Evolutionary conservation across 1,140 invertebrate genomes (phyloP), one percentile per base, ranked within the genome.

Genomic region (Lepidurus apus): DNA sequence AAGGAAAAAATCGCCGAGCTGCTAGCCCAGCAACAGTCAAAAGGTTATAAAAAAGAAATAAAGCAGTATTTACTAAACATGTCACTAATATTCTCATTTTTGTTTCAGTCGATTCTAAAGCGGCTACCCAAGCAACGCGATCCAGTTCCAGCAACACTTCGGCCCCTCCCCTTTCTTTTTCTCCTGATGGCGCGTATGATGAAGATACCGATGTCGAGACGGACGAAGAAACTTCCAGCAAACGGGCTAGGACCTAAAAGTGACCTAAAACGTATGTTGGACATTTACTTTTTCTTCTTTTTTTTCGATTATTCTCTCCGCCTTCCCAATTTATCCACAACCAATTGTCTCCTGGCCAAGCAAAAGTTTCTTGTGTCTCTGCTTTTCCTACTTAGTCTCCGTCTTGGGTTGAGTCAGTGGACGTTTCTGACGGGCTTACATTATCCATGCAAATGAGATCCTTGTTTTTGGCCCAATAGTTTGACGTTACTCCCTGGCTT

Each of bases 361-460:
- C 34, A 34, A 34, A 34, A 34, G 34, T 34, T 34, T 34, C 34
- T 34, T 34, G 34, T 3, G 34, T 34, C 34, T 34, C 34, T 34
- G 34, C 34, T 34, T 34, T 34, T 34, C 34, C 34, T 34, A 34
- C 26, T 34, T 34, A 34, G 34, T 34, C 34, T 3, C 34, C 2
- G 34, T 34, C 34, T 21, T 4, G 53, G 53, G 8, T 65, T 65
- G 7, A 65, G n/a, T 21, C 17, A 65, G 53, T 65, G 53, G 53
- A 65, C 17, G 53, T 65, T 13, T 65, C 21, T 65, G 53, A 65
- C 53, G 53, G 53, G 53, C 53, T 65, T 65, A 7, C 53, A 21
- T 65, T 65, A 65, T 65, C 53, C 17, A 65, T 65, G 53, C 53
- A 65, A 65, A 65, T 65, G 53, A 65, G 21, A 21, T 13, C 53